Base-by-base conservation (phyloP, 2,888 invertebrate species). In the Flexamia atlantica region DNA sequence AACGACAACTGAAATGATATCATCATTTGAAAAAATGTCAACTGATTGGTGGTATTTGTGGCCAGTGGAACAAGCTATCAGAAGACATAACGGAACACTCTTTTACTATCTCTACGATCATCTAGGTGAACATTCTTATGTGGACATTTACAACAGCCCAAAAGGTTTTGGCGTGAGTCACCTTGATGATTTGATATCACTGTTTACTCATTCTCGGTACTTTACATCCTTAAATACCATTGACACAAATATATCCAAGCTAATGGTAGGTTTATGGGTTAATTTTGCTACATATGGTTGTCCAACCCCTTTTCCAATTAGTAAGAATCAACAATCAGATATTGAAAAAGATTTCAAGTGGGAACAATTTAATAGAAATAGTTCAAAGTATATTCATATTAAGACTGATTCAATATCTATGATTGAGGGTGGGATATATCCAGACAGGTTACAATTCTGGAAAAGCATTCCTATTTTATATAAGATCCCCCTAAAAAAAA, bases 1-100 rank as follows among this genome's bases (percentile, higher is more conserved):
- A 7, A 79, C 25, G 14, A 30, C 3, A 50, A 4, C 25, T 30
- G 79, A 79, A 30, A 50, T 53, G 30, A n/a, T 79, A 1, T 28
- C 9, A 30, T 28, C 79, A 17, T 9, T 79, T 4, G 79, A 79
- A 42, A 7, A 79, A 53, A 50, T 79, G 53, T 28, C 12, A 4
- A 46, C 74, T 14, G 74, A 74, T n/a, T 79, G 30, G 25, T 79
- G 79, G 79, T 53, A 30, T n/a, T 14, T 79, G 50, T 79, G 79
- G 79, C 79, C 79, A 9, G 1, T 32, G 12, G 53, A 79, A 4
- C 28, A 79, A 28, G 25, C 79, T 4, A 53, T 14, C 14, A 50
- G 20, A 25, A 50, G 12, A 14, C 79, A 79, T 53, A 50, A 53
- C 7, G 53, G 79, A 5, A 12, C 32, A 3, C n/a, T 79, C 2